Evolutionary conservation across 1,140 invertebrate genomes (phyloP), one percentile per base, ranked within the genome.

Genomic region (Eriocheir sinensis): DNA sequence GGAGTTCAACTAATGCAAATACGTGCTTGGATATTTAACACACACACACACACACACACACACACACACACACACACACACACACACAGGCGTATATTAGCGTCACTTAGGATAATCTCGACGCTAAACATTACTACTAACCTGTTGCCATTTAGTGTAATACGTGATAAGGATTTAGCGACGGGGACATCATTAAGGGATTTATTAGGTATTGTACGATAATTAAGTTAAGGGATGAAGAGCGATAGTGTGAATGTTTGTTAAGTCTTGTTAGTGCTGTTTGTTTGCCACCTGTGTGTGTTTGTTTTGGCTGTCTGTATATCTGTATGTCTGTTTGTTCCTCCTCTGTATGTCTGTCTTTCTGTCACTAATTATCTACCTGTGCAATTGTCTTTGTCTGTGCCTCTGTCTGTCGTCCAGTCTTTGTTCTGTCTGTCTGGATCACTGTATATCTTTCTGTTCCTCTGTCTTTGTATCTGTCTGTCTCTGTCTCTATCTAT

Each of bases 51-150:
- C 17, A 85, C 36, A 85, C 32, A 36, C 32, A 85, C 17, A 85
- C 81, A 85, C 81, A 85, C 81, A 85, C 2, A 85, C 81, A 85
- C 81, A 85, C 81, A 34, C 6, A 34, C 81, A 85, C 81, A 85
- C 17, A 85, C 81, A 85, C 81, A 38, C 36, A 32, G 9, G 38
- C 53, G 27, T 27, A 72, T 27, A 72, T 72, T 72, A 12, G 53
- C 27, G 53, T 12, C 12, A 12, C 12, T 72, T 12, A 12, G 53
- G 53, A 72, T 27, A 72, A 72, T 12, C 27, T 27, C 53, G n/a
- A n/a, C n/a, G n/a, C n/a, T n/a, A n/a, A n/a, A n/a, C n/a, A n/a
- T n/a, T n/a, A n/a, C n/a, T n/a, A n/a, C n/a, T n/a, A n/a, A n/a
- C n/a, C n/a, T n/a, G n/a, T n/a, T n/a, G n/a, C n/a, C n/a, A n/a